Evolutionary conservation across 2,888 invertebrate genomes (phyloP).

Genomic region (Erebia palarica): DNA sequence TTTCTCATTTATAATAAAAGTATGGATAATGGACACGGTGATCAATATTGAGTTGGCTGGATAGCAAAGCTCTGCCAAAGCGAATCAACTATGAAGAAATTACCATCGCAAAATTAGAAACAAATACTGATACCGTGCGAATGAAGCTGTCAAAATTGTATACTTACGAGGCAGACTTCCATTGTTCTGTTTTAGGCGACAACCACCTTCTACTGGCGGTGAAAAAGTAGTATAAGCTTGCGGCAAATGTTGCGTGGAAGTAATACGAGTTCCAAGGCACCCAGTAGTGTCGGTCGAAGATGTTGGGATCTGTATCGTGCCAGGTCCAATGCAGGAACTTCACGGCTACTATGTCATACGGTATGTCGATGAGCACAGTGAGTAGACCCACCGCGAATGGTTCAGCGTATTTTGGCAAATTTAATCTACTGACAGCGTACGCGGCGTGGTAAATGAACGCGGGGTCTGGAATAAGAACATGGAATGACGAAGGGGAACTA

Average conservation of each 20-base stretch:
- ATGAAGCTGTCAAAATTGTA: neutral
- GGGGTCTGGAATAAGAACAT: slow-evolving; percentile 70
- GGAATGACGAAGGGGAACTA: neutral
- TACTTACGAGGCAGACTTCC: slow-evolving; percentile 80
- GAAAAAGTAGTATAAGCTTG: slow-evolving; percentile 87
- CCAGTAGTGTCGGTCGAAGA: slow-evolving; percentile 89
- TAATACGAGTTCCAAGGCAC: slow-evolving; percentile 93
- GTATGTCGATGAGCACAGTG: slow-evolving; percentile 88
- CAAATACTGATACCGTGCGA: no score
- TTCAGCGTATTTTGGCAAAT: slow-evolving; percentile 81
- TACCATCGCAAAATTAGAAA: no score
- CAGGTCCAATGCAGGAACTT: slow-evolving; percentile 93
- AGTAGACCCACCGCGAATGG: slow-evolving; percentile 87
- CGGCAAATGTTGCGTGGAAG: slow-evolving; percentile 89
- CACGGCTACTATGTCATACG: slow-evolving; percentile 90
- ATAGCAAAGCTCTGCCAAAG: no score
- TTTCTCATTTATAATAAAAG: no score
- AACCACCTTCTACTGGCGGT: slow-evolving; percentile 81
- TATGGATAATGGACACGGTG: no score
- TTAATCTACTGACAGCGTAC: slow-evolving; percentile 80
- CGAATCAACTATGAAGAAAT: no score
- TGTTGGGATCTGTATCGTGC: slow-evolving; percentile 89
- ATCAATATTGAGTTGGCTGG: no score
- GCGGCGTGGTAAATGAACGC: slow-evolving; percentile 84
- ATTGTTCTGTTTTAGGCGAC: slow-evolving; percentile 78